phyloP scores from a whole-genome alignment of 2,888 invertebrate genomes.

The Calameuta idolon region DNA sequence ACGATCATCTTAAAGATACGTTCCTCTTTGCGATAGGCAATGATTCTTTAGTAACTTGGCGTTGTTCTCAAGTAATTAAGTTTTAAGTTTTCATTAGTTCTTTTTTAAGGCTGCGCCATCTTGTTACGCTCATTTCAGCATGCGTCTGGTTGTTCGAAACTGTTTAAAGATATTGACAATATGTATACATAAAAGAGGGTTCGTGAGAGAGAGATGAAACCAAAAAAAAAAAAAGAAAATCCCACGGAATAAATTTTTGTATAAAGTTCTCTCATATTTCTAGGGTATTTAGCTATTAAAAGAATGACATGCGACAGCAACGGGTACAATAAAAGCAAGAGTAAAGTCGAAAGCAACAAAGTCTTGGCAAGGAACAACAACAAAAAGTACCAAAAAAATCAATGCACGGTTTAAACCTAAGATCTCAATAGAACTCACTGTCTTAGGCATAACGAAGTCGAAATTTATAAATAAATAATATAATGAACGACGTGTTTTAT shows the following conservation, averaged over 20 bases:
- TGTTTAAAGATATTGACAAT: constrained; percentile 25
- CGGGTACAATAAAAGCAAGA: neutral
- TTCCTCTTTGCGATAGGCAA: neutral
- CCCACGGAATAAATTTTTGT: constrained; percentile 17
- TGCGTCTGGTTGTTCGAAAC: neutral
- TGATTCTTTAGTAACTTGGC: neutral
- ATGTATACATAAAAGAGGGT: constrained; percentile 22
- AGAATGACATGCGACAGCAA: neutral
- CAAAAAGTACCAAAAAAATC: neutral
- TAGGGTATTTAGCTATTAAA: constrained; percentile 15
- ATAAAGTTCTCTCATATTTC: constrained; percentile 6
- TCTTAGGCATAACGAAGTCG: neutral
- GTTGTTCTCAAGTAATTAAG: neutral
- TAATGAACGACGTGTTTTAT: neutral
- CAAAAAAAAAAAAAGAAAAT: constrained; percentile 1
- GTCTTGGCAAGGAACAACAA: neutral
- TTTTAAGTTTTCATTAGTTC: neutral
- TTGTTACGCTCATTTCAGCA: neutral
- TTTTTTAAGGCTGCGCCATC: neutral
- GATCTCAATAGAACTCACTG: neutral
- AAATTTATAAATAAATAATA: neutral
- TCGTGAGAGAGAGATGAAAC: neutral
- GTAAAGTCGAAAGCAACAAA: neutral
- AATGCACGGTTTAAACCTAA: neutral
- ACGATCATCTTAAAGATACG: too few species aligned